Evolutionary conservation across 1,140 invertebrate genomes (phyloP).

Genomic region (Eufriesea mexicana): DNA sequence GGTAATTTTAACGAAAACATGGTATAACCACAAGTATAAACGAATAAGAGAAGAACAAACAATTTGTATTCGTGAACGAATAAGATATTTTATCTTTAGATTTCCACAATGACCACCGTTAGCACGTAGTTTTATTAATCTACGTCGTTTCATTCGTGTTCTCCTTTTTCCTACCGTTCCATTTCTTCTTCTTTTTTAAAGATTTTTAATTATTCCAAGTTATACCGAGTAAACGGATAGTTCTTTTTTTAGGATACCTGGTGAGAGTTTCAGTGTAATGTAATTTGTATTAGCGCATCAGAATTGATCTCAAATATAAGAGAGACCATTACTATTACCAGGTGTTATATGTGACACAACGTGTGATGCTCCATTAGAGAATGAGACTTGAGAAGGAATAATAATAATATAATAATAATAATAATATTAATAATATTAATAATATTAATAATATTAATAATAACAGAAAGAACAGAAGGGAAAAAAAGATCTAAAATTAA

Average conservation of each 20-base stretch:
- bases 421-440: too few species aligned
- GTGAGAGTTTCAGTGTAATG: slow-evolving; percentile 46
- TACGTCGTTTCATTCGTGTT: neutral
- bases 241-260: slow-evolving; percentile 28
- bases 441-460: too few species aligned
- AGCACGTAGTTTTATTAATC: neutral
- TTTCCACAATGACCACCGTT: neutral
- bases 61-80: neutral
- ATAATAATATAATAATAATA: neutral
- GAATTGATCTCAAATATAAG: slow-evolving; percentile 22
- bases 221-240: slow-evolving; percentile 27
- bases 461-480: neutral
- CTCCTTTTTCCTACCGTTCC: neutral
- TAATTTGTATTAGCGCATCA: slow-evolving; percentile 20
- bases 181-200: neutral
- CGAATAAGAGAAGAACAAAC: neutral
- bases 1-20: neutral
- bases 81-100: neutral
- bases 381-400: neutral
- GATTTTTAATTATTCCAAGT: neutral
- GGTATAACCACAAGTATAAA: neutral
- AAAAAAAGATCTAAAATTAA: neutral
- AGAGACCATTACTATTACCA: neutral
- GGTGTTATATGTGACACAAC: slow-evolving; percentile 2
- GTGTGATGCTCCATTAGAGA: slow-evolving; percentile 27